These are phyloP conservation scores for Paracentrotus lividus DNA, from an alignment of 53 echinoderm and acorn worm species.

Conservation along the genomic window DNA sequence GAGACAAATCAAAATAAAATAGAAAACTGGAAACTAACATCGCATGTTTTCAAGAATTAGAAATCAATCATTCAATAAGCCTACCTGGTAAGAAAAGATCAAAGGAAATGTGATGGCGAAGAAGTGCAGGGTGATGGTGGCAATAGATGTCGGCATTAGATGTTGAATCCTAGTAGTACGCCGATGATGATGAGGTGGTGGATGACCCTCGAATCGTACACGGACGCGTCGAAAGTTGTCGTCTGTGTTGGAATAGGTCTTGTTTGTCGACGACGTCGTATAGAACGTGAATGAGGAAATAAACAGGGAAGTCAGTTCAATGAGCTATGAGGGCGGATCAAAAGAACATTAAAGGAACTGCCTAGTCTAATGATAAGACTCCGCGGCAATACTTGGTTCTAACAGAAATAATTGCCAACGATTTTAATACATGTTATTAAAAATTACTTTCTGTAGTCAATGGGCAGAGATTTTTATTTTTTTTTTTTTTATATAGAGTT, in stretches of 20 bases:
- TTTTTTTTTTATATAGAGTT: too few species aligned
- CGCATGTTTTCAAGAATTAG: neutral
- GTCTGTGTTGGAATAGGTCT: constrained; percentile 37
- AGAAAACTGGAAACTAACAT: neutral
- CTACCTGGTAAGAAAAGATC: neutral
- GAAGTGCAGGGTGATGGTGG: neutral
- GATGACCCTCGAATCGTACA: constrained; percentile 42
- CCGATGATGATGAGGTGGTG: neutral
- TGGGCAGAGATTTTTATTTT: too few species aligned
- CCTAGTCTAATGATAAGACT: too few species aligned
- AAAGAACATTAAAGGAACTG: too few species aligned
- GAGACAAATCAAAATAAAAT: neutral
- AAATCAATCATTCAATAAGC: neutral
- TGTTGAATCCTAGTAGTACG: neutral
- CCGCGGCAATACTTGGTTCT: too few species aligned
- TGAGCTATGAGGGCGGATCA: too few species aligned
- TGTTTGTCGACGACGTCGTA: constrained; percentile 29
- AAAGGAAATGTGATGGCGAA: neutral
- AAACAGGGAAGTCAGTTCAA: neutral
- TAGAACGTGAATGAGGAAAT: neutral
- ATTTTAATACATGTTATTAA: too few species aligned
- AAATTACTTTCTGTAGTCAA: too few species aligned
- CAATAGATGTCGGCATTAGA: neutral
- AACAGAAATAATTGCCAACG: too few species aligned
- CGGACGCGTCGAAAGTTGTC: constrained; percentile 50